Evolutionary conservation across 37 sponge, comb jelly and placozoan species (phyloP).

Genomic region (Sycon ciliatum): DNA sequence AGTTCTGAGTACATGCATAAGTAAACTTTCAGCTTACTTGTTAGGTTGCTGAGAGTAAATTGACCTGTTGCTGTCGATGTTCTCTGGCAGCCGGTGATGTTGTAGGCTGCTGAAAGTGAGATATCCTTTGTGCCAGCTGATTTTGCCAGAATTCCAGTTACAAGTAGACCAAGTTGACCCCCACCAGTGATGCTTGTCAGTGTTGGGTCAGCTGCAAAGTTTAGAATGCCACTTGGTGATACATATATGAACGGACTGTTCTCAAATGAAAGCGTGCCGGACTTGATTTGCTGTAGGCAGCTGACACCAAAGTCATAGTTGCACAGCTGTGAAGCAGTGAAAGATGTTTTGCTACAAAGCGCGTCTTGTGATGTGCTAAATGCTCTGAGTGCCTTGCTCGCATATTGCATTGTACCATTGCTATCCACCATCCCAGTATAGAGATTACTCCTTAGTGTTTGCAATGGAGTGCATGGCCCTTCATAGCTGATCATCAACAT

Average conservation of each 20-base stretch:
- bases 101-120: too few relatives aligned
- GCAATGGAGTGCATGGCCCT: neutral
- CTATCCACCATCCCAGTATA: neutral
- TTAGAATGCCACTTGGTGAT: neutral
- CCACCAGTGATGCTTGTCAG: too few relatives aligned
- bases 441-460: neutral
- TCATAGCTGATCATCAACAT: neutral
- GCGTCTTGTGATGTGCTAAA: neutral
- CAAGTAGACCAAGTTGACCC: too few relatives aligned
- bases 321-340: neutral
- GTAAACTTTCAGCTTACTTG: too few relatives aligned
- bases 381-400: neutral
- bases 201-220: neutral
- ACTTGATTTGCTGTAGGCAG: neutral
- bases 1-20: too few relatives aligned
- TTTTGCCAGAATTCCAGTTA: too few relatives aligned
- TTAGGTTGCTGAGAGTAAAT: too few relatives aligned
- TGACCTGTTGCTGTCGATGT: too few relatives aligned
- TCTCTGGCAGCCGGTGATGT: too few relatives aligned
- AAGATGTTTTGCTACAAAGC: neutral
- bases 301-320: neutral
- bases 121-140: too few relatives aligned
- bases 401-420: neutral
- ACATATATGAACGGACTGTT: neutral
- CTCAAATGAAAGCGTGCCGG: neutral